These are phyloP conservation scores for Plectrocnemia conspersa DNA, from an alignment of 1,140 invertebrate genomes.

Conservation along the genomic window DNA sequence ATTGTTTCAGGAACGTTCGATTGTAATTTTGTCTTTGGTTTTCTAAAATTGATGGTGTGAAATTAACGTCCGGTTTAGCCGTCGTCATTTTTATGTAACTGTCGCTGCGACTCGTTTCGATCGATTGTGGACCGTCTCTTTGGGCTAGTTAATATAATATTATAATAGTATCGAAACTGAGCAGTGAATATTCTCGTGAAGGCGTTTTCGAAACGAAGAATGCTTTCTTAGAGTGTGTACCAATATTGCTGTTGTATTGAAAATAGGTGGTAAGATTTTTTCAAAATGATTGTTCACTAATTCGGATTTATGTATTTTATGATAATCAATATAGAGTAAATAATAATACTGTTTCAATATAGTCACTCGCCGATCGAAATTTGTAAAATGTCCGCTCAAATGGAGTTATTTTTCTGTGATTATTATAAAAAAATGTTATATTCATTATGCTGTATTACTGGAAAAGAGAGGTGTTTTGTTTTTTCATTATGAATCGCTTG, in stretches of 20 bases:
- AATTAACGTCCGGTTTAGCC: no score
- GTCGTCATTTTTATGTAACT: no score
- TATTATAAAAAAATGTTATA: neutral
- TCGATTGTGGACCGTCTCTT: slow-evolving; percentile 15
- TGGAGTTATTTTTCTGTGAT: neutral
- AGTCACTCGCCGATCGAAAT: neutral
- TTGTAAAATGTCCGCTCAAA: slow-evolving; percentile 1
- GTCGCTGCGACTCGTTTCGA: no score
- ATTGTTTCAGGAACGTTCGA: no score
- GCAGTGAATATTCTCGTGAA: slow-evolving; percentile 11
- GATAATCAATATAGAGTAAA: no score
- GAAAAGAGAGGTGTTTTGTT: no score
- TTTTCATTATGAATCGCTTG: no score
- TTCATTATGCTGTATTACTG: slow-evolving; percentile 5
- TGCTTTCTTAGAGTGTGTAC: slow-evolving; percentile 19
- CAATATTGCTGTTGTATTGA: slow-evolving; percentile 23
- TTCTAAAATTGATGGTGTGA: no score
- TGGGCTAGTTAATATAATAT: slow-evolving; percentile 24
- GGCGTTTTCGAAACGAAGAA: neutral
- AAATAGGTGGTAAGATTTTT: slow-evolving; percentile 34
- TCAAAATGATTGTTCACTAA: slow-evolving; percentile 22
- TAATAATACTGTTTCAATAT: neutral
- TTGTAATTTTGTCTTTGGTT: no score
- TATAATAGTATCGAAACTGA: slow-evolving; percentile 13
- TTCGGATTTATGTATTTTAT: no score